Conservation (phyloP, 1,140 invertebrate species). For the Macrocentrus cingulum region DNA sequence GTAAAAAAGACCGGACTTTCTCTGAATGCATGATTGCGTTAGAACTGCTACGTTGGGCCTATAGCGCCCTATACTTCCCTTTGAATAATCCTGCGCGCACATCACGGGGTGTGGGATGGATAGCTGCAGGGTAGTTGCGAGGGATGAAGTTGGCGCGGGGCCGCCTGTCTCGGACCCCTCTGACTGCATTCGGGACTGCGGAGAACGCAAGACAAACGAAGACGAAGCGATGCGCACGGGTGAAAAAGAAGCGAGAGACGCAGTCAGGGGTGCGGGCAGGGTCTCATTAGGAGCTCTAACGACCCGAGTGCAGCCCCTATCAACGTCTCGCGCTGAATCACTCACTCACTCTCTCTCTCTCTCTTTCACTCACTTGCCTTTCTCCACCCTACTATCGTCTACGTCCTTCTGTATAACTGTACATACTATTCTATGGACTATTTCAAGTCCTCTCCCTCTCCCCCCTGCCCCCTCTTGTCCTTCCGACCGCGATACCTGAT, state of each 20-base stretch:
- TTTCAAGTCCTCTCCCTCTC: conserved; percentile 10
- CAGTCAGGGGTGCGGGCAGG: conserved; percentile 6
- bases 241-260: conserved; percentile 4
- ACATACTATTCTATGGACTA: neutral
- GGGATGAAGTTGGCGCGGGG: conserved; percentile 4
- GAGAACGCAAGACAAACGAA: conserved; percentile 6
- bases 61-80: too few relatives aligned
- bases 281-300: conserved; percentile 53
- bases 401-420: neutral
- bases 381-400: too few relatives aligned
- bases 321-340: conserved; percentile 29
- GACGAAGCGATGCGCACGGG: conserved; percentile 19
- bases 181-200: conserved; percentile 12
- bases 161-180: neutral
- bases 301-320: conserved; percentile 46
- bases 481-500: conserved; percentile 24
- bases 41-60: neutral
- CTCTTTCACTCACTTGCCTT: conserved; percentile 18
- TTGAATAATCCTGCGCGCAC: neutral
- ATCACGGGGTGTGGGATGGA: too few relatives aligned
- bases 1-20: too few relatives aligned
- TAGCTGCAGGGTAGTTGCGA: too few relatives aligned
- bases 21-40: neutral
- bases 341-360: conserved; percentile 22
- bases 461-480: conserved; percentile 11